These are phyloP conservation scores for Microctonus hyperodae DNA, from an alignment of 2,888 invertebrate species.

Conservation along the genomic window DNA sequence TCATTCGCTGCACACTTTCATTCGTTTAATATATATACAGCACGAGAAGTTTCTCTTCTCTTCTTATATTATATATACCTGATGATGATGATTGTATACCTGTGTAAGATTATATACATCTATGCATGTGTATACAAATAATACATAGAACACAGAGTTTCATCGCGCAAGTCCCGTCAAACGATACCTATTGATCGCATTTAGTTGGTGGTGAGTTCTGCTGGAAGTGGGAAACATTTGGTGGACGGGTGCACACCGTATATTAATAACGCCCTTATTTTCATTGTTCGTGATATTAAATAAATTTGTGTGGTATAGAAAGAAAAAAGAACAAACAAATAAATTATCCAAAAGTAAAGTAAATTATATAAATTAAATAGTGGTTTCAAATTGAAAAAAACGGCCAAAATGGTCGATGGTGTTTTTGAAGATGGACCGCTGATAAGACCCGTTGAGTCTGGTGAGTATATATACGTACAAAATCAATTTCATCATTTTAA, in stretches of 20 bases:
- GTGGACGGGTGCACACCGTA: conserved; percentile 51
- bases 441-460: conserved; percentile 58
- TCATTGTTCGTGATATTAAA: neutral
- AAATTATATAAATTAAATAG: conserved; percentile 24
- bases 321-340: neutral
- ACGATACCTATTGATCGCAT: conserved; percentile 56
- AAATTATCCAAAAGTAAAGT: conserved; percentile 10
- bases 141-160: conserved; percentile 30
- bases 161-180: conserved; percentile 52
- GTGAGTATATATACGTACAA: conserved; percentile 56
- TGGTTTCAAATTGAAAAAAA: conserved; percentile 32
- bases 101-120: neutral
- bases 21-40: neutral
- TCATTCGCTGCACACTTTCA: neutral
- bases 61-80: neutral
- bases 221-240: conserved; percentile 38
- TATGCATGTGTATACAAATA: neutral
- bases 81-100: neutral
- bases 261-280: conserved; percentile 44
- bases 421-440: conserved; percentile 59
- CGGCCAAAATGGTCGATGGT: conserved; percentile 57
- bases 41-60: neutral
- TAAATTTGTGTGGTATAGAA: neutral
- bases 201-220: conserved; percentile 39
- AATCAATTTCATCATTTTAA: neutral